Conservation (phyloP, 2,888 invertebrate genomes). For the Chrysolina haemoptera region DNA sequence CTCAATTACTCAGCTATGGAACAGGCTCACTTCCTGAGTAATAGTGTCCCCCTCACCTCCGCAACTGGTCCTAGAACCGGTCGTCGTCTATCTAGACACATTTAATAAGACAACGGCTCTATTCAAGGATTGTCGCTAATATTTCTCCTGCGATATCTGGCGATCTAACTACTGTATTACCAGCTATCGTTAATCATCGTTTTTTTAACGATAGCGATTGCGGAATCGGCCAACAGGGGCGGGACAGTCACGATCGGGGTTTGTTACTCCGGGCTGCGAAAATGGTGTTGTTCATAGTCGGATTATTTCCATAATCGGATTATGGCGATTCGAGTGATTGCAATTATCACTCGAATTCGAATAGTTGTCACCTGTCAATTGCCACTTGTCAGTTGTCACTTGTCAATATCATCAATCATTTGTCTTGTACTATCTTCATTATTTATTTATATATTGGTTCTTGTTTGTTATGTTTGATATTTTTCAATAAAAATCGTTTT, state of each 20-base stretch:
- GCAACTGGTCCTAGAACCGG: slow-evolving; percentile 15
- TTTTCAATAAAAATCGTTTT: no score
- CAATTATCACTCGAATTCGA: no score
- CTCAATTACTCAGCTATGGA: not conserved
- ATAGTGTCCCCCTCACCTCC: slow-evolving; percentile 4
- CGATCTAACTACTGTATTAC: slow-evolving; percentile 65
- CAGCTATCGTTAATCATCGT: slow-evolving; percentile 52
- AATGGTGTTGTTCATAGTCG: no score
- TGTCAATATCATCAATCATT: no score
- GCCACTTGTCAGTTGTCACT: no score
- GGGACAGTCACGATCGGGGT: slow-evolving; percentile 61
- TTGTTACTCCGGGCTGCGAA: not conserved
- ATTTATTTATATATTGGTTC: no score
- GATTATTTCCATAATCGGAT: no score
- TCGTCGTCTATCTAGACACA: slow-evolving; percentile 22
- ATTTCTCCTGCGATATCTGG: slow-evolving; percentile 62
- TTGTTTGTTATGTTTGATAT: no score
- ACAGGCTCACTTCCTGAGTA: slow-evolving; percentile 15
- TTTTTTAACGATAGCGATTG: slow-evolving; percentile 57
- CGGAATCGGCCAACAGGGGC: slow-evolving; percentile 61
- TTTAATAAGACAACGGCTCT: slow-evolving; percentile 62
- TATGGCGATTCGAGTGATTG: no score
- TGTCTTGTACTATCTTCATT: no score
- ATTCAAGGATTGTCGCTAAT: slow-evolving; percentile 65
- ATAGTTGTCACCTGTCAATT: no score